A percentile compares a stretch with the other conserved stretches of the same genome.
Conservation (phyloP, 2,888 invertebrate genomes). For the Octodonta nipae region DNA sequence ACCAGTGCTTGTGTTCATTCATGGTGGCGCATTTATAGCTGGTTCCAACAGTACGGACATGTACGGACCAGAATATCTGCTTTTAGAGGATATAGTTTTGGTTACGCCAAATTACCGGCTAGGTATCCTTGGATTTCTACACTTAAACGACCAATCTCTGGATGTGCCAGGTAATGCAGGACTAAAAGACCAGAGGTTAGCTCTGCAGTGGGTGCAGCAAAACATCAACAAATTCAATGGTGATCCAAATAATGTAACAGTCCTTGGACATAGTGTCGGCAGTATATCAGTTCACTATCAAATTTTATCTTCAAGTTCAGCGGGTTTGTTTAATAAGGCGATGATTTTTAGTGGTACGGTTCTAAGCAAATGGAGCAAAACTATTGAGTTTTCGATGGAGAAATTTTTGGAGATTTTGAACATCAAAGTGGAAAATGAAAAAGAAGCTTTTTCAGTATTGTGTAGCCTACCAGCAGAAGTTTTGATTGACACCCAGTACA, state of each 20-base stretch:
- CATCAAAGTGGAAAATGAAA: too few species aligned
- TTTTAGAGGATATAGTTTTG: slow-evolving; percentile 14
- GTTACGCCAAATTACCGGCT: slow-evolving; percentile 16
- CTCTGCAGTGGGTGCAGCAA: slow-evolving; percentile 38
- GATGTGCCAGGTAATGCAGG: slow-evolving; percentile 39
- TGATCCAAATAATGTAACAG: slow-evolving; percentile 38
- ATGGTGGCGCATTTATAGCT: slow-evolving; percentile 14
- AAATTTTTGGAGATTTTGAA: too few species aligned
- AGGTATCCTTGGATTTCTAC: slow-evolving; percentile 13
- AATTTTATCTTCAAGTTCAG: slow-evolving; percentile 8
- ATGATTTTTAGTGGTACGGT: slow-evolving; percentile 24
- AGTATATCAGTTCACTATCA: slow-evolving; percentile 9
- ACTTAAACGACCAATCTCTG: slow-evolving; percentile 7
- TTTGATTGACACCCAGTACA: too few species aligned
- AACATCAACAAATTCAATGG: slow-evolving; percentile 39
- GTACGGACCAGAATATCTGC: slow-evolving; percentile 13
- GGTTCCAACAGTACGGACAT: slow-evolving; percentile 11
- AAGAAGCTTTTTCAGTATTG: too few species aligned
- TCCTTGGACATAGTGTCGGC: slow-evolving; percentile 15
- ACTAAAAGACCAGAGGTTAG: slow-evolving; percentile 39
- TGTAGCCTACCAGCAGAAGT: too few species aligned
- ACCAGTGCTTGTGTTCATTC: slow-evolving; percentile 19
- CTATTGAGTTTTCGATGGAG: too few species aligned
- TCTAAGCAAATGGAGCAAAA: slow-evolving; percentile 15
- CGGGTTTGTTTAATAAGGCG: slow-evolving; percentile 22